Evolutionary conservation across 2,888 invertebrate species (phyloP).

Genomic region (Pardosa pseudoannulata): DNA sequence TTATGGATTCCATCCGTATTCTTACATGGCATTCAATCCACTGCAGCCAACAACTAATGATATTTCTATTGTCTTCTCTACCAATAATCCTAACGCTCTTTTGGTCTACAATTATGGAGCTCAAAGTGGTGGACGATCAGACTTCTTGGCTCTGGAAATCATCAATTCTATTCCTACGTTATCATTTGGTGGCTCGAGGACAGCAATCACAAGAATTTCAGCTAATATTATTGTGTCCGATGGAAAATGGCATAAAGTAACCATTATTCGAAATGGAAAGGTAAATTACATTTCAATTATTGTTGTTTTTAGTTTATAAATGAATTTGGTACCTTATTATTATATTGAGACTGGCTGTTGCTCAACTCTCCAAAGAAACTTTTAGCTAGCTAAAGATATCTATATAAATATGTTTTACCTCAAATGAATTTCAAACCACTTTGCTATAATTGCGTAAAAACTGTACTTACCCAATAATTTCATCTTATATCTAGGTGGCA

Average conservation of each 20-base stretch:
- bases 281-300: no score
- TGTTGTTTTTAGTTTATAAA: no score
- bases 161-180: constrained; percentile 89
- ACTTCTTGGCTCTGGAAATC: constrained; percentile 94
- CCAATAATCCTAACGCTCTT: constrained; percentile 89
- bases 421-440: no score
- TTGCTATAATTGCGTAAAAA: no score
- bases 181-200: constrained; percentile 92
- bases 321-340: no score
- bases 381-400: no score
- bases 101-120: constrained; percentile 94
- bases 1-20: constrained; percentile 91
- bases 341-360: no score
- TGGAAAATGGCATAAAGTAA: constrained; percentile 94
- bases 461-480: no score
- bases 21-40: constrained; percentile 91
- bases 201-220: constrained; percentile 87
- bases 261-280: constrained; percentile 91
- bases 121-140: constrained; percentile 91
- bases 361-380: no score
- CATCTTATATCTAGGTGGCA: constrained; percentile 58
- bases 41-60: constrained; percentile 93
- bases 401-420: no score
- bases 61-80: constrained; percentile 89
- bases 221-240: constrained; percentile 85